Evolutionary conservation across 1,140 invertebrate species (phyloP).

Genomic region (Brachionus plicatilis): DNA sequence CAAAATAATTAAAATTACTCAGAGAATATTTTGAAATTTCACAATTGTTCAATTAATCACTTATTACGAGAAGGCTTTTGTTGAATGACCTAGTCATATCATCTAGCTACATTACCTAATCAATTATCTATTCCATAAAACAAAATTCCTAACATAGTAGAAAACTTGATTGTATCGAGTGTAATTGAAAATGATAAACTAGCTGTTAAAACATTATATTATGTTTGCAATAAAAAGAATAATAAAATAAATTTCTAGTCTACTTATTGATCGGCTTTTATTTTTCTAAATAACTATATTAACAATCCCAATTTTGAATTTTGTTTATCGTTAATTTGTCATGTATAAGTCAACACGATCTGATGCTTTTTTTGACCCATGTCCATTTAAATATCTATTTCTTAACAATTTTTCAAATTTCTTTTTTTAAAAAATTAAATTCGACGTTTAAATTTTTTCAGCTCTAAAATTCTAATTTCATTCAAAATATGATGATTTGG

Average conservation of each 20-base stretch:
- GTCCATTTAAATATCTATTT: too few species aligned
- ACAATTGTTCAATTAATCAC: neutral
- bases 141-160: neutral
- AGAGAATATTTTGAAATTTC: neutral
- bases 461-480: too few species aligned
- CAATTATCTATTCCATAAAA: neutral
- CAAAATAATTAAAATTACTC: neutral
- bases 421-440: too few species aligned
- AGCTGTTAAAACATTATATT: neutral
- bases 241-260: neutral
- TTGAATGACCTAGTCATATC: neutral
- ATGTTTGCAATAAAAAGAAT: neutral
- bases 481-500: too few species aligned
- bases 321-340: neutral
- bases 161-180: neutral
- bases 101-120: neutral
- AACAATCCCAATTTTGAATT: neutral
- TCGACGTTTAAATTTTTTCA: too few species aligned
- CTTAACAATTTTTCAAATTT: too few species aligned
- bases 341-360: neutral
- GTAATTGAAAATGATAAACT: neutral
- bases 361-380: neutral
- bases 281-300: neutral
- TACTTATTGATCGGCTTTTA: neutral
- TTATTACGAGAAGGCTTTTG: neutral